Percentiles rank a stretch among this genome's conserved stretches.
Conservation (phyloP, 92 coral and sea anemone genomes). For the Porites lobata region DNA sequence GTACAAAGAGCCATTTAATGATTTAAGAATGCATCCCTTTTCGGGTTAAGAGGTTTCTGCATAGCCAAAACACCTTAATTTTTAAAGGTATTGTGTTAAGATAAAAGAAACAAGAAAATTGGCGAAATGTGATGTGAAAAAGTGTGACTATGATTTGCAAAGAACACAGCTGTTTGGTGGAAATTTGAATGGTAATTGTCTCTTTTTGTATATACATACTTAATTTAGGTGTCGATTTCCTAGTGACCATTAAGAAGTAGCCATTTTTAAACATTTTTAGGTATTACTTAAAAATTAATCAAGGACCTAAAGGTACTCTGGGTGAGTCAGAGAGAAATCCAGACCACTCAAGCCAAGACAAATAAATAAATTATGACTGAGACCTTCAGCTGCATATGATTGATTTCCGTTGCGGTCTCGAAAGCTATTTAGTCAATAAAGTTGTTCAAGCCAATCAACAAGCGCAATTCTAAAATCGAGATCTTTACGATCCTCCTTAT, state of each 20-base stretch:
- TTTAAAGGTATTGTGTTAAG: neutral
- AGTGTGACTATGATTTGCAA: neutral
- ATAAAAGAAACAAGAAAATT: too few species aligned
- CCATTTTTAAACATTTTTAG: too few species aligned
- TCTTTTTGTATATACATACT: too few species aligned
- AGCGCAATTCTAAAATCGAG: neutral
- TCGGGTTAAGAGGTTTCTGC: neutral
- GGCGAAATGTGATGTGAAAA: neutral
- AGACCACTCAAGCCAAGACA: neutral
- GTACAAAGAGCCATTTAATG: too few species aligned
- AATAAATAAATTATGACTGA: too few species aligned
- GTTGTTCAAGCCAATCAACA: neutral
- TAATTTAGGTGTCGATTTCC: too few species aligned
- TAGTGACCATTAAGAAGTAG: too few species aligned
- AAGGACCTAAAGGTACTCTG: too few species aligned
- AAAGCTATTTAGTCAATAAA: neutral
- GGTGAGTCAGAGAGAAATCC: too few species aligned
- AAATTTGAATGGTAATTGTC: too few species aligned
- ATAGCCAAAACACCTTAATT: neutral
- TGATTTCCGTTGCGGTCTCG: neutral
- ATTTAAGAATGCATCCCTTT: neutral
- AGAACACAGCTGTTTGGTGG: neutral
- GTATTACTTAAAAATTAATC: too few species aligned
- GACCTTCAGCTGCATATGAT: too few species aligned
- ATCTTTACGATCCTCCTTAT: neutral